phyloP scores from a whole-genome alignment of 2,113 vertebrate species.

The Micromys minutus region DNA sequence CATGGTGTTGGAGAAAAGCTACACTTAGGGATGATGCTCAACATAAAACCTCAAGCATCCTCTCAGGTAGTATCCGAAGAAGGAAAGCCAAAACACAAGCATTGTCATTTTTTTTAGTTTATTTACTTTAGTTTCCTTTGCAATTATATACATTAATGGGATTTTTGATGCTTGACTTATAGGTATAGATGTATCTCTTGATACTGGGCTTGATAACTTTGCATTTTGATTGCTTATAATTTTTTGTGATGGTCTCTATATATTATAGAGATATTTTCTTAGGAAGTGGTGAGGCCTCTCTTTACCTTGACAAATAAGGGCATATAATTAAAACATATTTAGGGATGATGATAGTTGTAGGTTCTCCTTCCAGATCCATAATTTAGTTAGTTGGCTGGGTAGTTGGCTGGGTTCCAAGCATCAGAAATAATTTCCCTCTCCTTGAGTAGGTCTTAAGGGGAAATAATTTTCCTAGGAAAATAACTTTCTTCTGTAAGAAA shows the following conservation, averaged over 20 bases:
- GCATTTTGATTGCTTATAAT: background rate
- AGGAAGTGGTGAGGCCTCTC: background rate
- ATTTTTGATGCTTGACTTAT: background rate
- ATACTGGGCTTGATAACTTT: background rate
- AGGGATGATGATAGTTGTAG: background rate
- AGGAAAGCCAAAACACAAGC: too few species aligned
- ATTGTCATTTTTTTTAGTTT: too few species aligned
- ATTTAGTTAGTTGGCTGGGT: background rate
- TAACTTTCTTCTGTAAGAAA: background rate
- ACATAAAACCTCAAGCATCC: too few species aligned
- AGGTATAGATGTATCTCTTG: background rate
- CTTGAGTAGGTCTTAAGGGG: background rate
- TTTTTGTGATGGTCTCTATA: background rate
- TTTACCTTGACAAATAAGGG: background rate
- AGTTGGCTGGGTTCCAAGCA: background rate
- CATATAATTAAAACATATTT: background rate
- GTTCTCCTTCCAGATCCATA: background rate
- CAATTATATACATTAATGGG: background rate
- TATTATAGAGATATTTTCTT: too few species aligned
- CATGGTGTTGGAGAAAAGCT: too few species aligned
- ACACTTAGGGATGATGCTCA: too few species aligned
- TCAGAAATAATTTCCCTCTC: background rate
- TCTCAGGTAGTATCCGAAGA: too few species aligned
- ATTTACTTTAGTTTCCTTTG: background rate
- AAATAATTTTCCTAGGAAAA: background rate